Evolutionary conservation across 1,140 invertebrate genomes (phyloP).

Genomic region (Drosophila pallidifrons): DNA sequence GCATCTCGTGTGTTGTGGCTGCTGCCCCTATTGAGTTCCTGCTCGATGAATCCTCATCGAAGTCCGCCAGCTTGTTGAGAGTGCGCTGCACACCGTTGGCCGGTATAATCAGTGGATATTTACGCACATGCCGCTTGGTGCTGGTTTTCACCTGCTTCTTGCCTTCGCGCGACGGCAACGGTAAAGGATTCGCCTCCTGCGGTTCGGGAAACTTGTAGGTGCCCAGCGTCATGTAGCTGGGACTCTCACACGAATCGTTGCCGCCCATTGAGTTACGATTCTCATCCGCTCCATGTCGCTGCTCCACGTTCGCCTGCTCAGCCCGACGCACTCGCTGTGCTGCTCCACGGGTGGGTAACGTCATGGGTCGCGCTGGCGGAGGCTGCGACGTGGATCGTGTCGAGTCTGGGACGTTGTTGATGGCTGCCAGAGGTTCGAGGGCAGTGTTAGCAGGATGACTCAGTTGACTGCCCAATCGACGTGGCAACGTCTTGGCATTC

Average conservation of each 20-base stretch:
- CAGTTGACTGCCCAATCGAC: constrained; percentile 46
- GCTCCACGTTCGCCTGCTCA: constrained; percentile 39
- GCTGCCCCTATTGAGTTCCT: constrained; percentile 1
- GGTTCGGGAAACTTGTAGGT: constrained; percentile 74
- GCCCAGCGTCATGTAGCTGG: constrained; percentile 76
- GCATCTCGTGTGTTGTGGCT: constrained; percentile 5
- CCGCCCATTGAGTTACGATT: constrained; percentile 56
- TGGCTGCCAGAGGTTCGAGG: background rate
- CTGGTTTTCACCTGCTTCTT: constrained; percentile 88
- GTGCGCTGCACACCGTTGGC: constrained; percentile 87
- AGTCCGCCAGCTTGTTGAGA: constrained; percentile 87
- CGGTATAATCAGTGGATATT: constrained; percentile 95
- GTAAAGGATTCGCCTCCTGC: constrained; percentile 89
- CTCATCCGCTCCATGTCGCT: constrained; percentile 49
- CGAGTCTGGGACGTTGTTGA: background rate
- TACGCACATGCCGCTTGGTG: constrained; percentile 91
- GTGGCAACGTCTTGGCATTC: constrained; percentile 64
- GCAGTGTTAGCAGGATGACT: constrained; percentile 20
- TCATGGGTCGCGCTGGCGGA: constrained; percentile 76
- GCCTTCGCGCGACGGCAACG: constrained; percentile 93
- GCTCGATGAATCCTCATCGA: constrained; percentile 46
- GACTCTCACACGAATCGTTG: constrained; percentile 75
- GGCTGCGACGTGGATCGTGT: background rate
- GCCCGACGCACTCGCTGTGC: constrained; percentile 64
- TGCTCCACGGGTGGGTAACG: constrained; percentile 73